Evolutionary conservation across 2,888 invertebrate genomes (phyloP).

Genomic region (Itoplectis maculator): DNA sequence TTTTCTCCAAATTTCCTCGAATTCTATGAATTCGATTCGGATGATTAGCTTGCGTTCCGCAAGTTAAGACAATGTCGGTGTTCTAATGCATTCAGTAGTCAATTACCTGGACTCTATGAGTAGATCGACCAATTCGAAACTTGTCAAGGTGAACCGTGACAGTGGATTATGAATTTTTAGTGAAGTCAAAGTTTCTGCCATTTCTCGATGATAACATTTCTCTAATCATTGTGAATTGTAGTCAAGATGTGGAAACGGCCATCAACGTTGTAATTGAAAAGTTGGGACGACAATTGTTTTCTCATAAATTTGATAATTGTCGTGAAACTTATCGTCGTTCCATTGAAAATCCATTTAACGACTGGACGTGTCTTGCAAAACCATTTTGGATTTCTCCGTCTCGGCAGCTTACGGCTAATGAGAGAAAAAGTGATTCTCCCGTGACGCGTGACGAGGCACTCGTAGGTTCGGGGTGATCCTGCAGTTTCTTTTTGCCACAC

Average conservation of each 20-base stretch:
- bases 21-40: slow-evolving; percentile 4
- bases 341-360: slow-evolving; percentile 37
- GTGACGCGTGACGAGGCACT: slow-evolving; percentile 37
- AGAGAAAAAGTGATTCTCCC: slow-evolving; percentile 51
- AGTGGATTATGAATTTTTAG: not conserved
- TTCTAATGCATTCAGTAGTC: slow-evolving; percentile 44
- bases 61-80: slow-evolving; percentile 19
- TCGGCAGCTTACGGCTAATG: slow-evolving; percentile 54
- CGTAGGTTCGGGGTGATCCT: slow-evolving; percentile 18
- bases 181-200: too few species aligned
- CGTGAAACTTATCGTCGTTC: not conserved
- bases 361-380: slow-evolving; percentile 15
- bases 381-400: not conserved
- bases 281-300: not conserved
- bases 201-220: not conserved
- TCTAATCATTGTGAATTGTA: not conserved
- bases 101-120: not conserved
- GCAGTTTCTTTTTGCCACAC: slow-evolving; percentile 23
- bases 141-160: not conserved
- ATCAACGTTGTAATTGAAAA: not conserved
- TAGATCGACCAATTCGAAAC: not conserved
- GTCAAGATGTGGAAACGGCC: not conserved
- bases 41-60: slow-evolving; percentile 15
- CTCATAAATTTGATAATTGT: not conserved
- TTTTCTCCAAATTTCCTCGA: slow-evolving; percentile 17